A percentile compares a stretch with the other conserved stretches of the same genome.
Evolutionary conservation across 2,888 invertebrate genomes (phyloP).

Genomic region (Scotopteryx bipunctaria): DNA sequence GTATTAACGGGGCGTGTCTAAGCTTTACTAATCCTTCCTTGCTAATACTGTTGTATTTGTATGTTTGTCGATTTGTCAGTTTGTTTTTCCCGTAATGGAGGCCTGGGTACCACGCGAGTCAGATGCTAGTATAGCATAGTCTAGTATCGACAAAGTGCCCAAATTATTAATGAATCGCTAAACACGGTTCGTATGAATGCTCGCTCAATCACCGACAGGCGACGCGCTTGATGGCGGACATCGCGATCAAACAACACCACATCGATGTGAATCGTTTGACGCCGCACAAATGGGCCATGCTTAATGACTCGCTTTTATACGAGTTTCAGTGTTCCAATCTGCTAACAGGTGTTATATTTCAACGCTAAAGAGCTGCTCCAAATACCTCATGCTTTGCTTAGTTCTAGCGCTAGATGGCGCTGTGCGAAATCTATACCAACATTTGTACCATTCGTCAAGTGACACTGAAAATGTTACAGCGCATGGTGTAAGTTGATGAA

Average conservation of each 20-base stretch:
- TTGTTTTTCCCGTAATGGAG: no score
- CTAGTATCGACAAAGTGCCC: neutral
- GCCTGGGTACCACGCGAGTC: no score
- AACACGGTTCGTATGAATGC: slow-evolving; percentile 5
- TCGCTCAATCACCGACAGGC: slow-evolving; percentile 17
- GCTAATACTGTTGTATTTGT: no score
- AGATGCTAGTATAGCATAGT: neutral
- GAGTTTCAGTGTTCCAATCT: neutral
- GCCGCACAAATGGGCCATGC: slow-evolving; percentile 11
- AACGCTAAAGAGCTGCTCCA: neutral
- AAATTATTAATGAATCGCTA: slow-evolving; percentile 1
- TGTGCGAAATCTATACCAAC: no score
- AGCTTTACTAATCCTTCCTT: no score
- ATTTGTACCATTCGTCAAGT: no score
- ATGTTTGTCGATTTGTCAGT: no score
- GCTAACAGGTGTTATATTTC: neutral
- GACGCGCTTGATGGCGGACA: slow-evolving; percentile 15
- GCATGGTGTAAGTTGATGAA: no score
- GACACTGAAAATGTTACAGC: no score
- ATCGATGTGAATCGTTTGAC: slow-evolving; percentile 24
- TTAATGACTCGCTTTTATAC: slow-evolving; percentile 15
- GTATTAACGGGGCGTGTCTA: no score
- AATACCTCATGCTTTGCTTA: no score
- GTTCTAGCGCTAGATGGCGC: no score
- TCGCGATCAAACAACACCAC: slow-evolving; percentile 17